These are phyloP conservation scores for Caenorhabditis brenneri DNA, from an alignment of 1,140 invertebrate genomes.

Conservation along the genomic window DNA sequence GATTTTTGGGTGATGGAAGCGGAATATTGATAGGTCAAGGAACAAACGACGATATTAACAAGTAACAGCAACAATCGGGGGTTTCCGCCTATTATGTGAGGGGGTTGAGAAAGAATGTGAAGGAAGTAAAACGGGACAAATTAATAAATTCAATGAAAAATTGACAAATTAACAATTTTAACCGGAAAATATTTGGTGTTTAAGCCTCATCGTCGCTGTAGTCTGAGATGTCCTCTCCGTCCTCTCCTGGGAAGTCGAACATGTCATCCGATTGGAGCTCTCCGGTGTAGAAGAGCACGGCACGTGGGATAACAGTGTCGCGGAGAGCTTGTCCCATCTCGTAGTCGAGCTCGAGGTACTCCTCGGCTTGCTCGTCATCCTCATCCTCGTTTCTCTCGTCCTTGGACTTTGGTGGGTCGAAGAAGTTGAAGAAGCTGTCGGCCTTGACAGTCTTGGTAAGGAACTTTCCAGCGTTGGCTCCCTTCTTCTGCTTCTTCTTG, in stretches of 20 bases:
- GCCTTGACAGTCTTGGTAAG: constrained; percentile 86
- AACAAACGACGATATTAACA: constrained; percentile 27
- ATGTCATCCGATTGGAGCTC: constrained; percentile 64
- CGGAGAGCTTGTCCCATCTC: constrained; percentile 74
- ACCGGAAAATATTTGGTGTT: background rate
- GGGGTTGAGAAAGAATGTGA: background rate
- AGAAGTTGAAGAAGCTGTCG: constrained; percentile 98
- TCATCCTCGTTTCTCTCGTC: constrained; percentile 50
- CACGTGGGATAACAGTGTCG: constrained; percentile 72
- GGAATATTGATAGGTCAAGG: constrained; percentile 19
- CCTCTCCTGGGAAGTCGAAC: constrained; percentile 58
- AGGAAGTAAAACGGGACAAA: background rate
- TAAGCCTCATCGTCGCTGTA: constrained; percentile 52
- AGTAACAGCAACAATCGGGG: constrained; percentile 41
- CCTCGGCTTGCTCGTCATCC: constrained; percentile 51
- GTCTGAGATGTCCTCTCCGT: constrained; percentile 54
- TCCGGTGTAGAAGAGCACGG: constrained; percentile 75
- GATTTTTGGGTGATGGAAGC: background rate
- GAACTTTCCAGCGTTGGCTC: constrained; percentile 87
- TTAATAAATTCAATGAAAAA: constrained; percentile 25
- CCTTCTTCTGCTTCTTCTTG: constrained; percentile 98
- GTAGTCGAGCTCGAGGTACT: constrained; percentile 73
- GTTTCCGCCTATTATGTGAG: constrained; percentile 39
- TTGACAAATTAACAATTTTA: background rate
- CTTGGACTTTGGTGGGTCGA: constrained; percentile 81